Evolutionary conservation across 2,888 invertebrate species (phyloP).

Genomic region (Apomyelois bistriatella): DNA sequence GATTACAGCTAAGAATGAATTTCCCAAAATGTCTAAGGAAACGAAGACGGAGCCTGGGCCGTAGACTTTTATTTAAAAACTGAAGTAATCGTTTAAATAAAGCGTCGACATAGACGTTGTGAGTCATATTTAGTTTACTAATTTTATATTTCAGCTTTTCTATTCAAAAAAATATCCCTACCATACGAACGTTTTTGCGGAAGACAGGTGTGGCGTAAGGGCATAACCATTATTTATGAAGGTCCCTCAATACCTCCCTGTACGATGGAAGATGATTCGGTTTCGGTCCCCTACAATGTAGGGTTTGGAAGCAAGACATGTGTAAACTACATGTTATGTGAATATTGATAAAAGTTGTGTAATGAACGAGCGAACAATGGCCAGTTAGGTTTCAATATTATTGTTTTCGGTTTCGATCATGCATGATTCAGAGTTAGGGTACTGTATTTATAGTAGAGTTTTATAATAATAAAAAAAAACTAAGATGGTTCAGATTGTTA

Average conservation of each 20-base stretch:
- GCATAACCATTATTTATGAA: slow-evolving; percentile 48
- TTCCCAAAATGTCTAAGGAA: too few species aligned
- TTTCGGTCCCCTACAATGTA: slow-evolving; percentile 50
- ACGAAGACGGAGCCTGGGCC: too few species aligned
- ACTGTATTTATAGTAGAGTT: not conserved
- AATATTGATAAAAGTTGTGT: not conserved
- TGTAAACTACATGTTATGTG: slow-evolving; percentile 20
- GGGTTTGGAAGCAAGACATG: slow-evolving; percentile 30
- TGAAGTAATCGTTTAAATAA: too few species aligned
- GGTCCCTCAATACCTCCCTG: slow-evolving; percentile 35
- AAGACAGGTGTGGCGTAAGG: slow-evolving; percentile 49
- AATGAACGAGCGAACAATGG: not conserved
- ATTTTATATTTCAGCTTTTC: not conserved
- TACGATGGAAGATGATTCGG: slow-evolving; percentile 34
- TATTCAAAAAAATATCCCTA: slow-evolving; percentile 30
- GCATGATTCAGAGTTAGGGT: not conserved
- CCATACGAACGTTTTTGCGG: slow-evolving; percentile 33
- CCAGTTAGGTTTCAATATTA: not conserved
- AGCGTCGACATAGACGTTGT: too few species aligned
- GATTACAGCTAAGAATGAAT: too few species aligned
- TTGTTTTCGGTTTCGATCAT: not conserved
- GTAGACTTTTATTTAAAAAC: too few species aligned
- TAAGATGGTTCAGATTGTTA: too few species aligned
- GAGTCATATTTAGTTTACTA: not conserved
- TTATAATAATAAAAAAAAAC: too few species aligned